Evolutionary conservation across 1,140 invertebrate genomes (phyloP).

Genomic region (Sitophilus oryzae): DNA sequence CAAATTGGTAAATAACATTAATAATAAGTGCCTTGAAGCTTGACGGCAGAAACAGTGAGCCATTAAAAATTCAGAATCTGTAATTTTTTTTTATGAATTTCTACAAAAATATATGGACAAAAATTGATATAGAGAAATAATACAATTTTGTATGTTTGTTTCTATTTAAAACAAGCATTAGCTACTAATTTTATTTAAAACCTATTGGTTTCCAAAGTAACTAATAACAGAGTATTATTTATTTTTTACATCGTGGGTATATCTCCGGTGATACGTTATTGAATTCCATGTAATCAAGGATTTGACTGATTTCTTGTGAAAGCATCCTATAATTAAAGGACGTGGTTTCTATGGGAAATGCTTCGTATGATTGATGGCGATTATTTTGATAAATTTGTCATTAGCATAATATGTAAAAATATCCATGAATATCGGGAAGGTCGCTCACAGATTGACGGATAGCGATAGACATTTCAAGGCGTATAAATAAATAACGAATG

Average conservation of each 20-base stretch:
- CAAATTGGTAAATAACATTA: too few species aligned
- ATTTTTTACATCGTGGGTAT: too few species aligned
- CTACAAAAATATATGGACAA: too few species aligned
- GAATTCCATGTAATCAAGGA: constrained; percentile 16
- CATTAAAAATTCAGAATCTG: too few species aligned
- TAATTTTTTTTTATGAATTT: too few species aligned
- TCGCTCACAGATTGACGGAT: constrained; percentile 15
- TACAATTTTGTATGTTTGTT: too few species aligned
- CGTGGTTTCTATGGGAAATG: too few species aligned
- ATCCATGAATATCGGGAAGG: constrained; percentile 10
- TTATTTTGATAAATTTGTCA: constrained; percentile 19
- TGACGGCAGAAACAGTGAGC: too few species aligned
- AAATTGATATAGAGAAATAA: too few species aligned
- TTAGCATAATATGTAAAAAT: constrained; percentile 19
- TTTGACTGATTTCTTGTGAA: constrained; percentile 16
- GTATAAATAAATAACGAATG: constrained; percentile 9
- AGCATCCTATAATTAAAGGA: constrained; percentile 8
- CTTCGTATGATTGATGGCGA: constrained; percentile 8
- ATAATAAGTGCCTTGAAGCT: too few species aligned
- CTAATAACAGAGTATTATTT: constrained; percentile 14
- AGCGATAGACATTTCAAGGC: constrained; percentile 16
- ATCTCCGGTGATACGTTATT: constrained; percentile 16
- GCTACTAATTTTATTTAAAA: background rate
- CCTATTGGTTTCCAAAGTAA: constrained; percentile 3
- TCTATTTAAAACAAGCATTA: too few species aligned